phyloP scores from a whole-genome alignment of 2,113 vertebrate genomes.

The Amia ocellicauda region DNA sequence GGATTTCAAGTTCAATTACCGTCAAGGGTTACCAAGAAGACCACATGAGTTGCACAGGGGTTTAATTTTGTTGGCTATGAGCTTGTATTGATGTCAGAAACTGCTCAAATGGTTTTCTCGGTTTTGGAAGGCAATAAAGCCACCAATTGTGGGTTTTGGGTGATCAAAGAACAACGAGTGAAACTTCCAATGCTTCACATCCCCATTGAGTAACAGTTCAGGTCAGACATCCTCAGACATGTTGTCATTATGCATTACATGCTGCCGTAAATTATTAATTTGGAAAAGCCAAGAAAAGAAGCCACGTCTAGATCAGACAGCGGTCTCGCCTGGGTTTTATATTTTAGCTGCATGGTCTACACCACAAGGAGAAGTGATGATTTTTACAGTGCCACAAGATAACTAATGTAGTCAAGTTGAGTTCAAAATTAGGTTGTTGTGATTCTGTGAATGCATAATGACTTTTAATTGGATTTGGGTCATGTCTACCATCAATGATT shows the following conservation, averaged over 20 bases:
- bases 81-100: slow-evolving; percentile 8
- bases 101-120: not conserved
- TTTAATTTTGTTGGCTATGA: slow-evolving; percentile 4
- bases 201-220: no score
- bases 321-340: not conserved
- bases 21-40: slow-evolving; percentile 18
- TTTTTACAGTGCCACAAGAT: no score
- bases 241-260: no score
- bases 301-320: not conserved
- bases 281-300: not conserved
- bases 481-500: no score
- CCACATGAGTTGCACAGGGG: not conserved
- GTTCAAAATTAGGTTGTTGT: no score
- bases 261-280: not conserved
- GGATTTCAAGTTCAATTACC: slow-evolving; percentile 13
- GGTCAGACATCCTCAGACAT: no score
- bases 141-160: slow-evolving; percentile 1
- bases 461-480: no score
- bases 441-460: no score
- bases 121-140: slow-evolving; percentile 12
- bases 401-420: no score
- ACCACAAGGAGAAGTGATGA: not conserved
- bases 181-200: no score
- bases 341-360: not conserved
- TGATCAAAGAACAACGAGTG: not conserved